Percentiles rank a stretch among this genome's conserved stretches.
Conservation (phyloP, 1,140 invertebrate genomes). For the Belonocnema kinseyi region DNA sequence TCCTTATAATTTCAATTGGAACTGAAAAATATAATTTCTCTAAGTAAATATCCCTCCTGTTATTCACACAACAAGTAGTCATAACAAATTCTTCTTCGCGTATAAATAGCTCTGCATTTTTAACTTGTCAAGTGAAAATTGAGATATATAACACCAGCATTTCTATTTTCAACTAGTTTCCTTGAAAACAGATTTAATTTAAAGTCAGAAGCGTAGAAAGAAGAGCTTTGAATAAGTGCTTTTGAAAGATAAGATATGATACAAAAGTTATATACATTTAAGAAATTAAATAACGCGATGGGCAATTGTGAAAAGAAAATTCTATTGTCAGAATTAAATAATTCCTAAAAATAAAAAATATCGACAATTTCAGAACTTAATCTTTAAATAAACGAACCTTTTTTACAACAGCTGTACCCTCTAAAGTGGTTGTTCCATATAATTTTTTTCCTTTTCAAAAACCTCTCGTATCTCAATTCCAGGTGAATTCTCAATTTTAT, state of each 20-base stretch:
- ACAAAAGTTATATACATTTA: not conserved
- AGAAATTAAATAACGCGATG: not conserved
- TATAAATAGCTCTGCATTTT: not conserved
- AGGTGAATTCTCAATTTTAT: not conserved
- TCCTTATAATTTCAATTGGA: too few species aligned
- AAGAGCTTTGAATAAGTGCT: not conserved
- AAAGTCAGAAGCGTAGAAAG: not conserved
- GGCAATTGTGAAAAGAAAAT: too few species aligned
- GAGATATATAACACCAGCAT: constrained; percentile 6
- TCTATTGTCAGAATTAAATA: too few species aligned
- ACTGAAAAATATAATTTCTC: not conserved
- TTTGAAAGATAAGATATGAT: not conserved
- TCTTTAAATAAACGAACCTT: not conserved
- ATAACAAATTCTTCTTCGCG: not conserved
- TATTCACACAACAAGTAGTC: not conserved
- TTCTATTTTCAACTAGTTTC: constrained; percentile 8
- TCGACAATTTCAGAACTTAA: too few species aligned
- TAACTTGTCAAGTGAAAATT: not conserved
- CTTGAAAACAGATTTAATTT: not conserved
- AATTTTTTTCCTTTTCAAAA: not conserved
- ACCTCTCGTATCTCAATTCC: constrained; percentile 7
- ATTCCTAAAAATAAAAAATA: too few species aligned
- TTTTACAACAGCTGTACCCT: not conserved
- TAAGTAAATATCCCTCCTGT: not conserved
- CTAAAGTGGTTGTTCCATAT: constrained; percentile 6